These are phyloP conservation scores for Myotis yumanensis DNA, from an alignment of 2,113 vertebrate species.

Conservation along the genomic window DNA sequence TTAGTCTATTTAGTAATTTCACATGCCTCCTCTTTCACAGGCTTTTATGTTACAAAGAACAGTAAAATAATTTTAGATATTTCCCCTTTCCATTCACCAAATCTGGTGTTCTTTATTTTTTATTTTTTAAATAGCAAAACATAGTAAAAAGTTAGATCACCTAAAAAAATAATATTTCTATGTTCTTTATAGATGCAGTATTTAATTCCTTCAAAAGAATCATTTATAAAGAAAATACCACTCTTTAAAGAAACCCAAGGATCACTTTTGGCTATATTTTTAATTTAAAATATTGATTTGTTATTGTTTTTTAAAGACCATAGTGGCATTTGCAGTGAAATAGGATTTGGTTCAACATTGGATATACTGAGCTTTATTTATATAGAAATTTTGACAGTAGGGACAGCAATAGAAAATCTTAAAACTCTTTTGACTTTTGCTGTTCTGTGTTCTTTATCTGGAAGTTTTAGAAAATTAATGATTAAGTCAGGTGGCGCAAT, in stretches of 20 bases:
- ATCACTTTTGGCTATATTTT: conserved; percentile 48
- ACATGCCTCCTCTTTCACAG: conserved; percentile 42
- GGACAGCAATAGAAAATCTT: conserved; percentile 40
- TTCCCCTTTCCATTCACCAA: conserved; percentile 42
- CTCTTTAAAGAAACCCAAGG: conserved; percentile 25
- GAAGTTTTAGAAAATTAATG: conserved; percentile 39
- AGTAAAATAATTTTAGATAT: conserved; percentile 55
- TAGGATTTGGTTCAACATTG: neutral
- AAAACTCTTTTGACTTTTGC: conserved; percentile 34
- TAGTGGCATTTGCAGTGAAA: conserved; percentile 28
- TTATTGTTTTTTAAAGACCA: neutral
- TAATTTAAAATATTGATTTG: conserved; percentile 13
- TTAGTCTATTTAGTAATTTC: conserved; percentile 61
- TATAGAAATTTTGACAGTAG: conserved; percentile 48
- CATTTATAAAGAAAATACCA: conserved; percentile 44
- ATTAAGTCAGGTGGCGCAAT: neutral
- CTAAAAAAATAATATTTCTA: neutral
- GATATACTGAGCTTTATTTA: conserved; percentile 40
- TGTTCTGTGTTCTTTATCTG: neutral
- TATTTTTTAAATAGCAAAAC: conserved; percentile 34
- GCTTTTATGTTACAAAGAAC: conserved; percentile 39
- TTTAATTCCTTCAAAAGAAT: conserved; percentile 44
- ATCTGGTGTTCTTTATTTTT: conserved; percentile 29
- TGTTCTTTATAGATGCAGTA: conserved; percentile 41
- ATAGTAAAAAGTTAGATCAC: conserved; percentile 47